Evolutionary conservation across 1,140 invertebrate genomes (phyloP).

Genomic region (Xylocopa sonorina): DNA sequence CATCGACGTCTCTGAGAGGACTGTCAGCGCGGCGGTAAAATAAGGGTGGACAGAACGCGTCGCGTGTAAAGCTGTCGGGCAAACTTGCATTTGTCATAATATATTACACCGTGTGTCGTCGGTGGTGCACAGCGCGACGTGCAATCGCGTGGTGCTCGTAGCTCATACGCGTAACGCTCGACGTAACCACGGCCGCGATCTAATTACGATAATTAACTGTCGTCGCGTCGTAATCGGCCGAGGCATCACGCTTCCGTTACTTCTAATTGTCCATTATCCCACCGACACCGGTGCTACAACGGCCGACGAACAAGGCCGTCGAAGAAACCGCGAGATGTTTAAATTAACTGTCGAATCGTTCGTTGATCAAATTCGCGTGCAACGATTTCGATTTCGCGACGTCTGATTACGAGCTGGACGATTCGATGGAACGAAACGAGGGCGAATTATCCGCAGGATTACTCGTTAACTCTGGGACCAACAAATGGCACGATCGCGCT

Average conservation of each 20-base stretch:
- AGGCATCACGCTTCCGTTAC: constrained; percentile 21
- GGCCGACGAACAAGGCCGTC: constrained; percentile 1
- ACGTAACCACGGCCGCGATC: constrained; percentile 50
- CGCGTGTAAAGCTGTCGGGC: neutral
- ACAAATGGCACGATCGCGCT: neutral
- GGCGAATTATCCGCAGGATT: neutral
- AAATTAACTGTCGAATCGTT: constrained; percentile 53
- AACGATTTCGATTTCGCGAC: constrained; percentile 10
- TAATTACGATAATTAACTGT: constrained; percentile 67
- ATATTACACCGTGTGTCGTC: constrained; percentile 9
- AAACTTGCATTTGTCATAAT: constrained; percentile 20
- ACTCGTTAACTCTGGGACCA: too few species aligned
- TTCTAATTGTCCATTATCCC: constrained; percentile 49
- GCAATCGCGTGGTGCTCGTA: constrained; percentile 19
- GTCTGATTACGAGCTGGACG: constrained; percentile 20
- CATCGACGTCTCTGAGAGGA: too few species aligned
- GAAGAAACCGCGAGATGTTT: constrained; percentile 34
- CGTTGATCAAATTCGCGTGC: constrained; percentile 16
- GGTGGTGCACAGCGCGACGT: constrained; percentile 3
- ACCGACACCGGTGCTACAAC: constrained; percentile 42
- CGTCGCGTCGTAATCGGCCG: constrained; percentile 60
- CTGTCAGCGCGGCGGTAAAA: neutral
- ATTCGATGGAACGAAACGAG: constrained; percentile 9
- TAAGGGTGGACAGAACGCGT: neutral
- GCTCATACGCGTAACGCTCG: constrained; percentile 41